These are phyloP conservation scores for Drosophila rhopaloa DNA, from an alignment of 1,140 invertebrate species.

Conservation along the genomic window DNA sequence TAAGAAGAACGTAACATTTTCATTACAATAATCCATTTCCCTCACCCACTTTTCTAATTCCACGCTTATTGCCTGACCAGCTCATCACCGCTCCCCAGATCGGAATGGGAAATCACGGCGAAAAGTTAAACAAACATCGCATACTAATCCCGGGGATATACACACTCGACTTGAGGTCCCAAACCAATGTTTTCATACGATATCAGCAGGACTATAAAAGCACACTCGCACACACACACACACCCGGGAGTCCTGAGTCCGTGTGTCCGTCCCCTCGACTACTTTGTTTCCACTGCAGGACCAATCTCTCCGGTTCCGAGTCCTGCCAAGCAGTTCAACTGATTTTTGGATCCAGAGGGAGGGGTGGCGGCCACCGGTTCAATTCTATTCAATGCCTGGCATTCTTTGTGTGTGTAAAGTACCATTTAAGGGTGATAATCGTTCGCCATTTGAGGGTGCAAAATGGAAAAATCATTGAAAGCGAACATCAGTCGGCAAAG, in stretches of 20 bases:
- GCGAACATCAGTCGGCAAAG: slow-evolving; percentile 50
- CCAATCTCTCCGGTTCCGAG: slow-evolving; percentile 31
- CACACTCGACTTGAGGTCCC: slow-evolving; percentile 37
- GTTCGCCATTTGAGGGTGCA: slow-evolving; percentile 82
- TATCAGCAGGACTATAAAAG: slow-evolving; percentile 67
- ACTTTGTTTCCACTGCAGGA: slow-evolving; percentile 46
- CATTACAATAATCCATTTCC: slow-evolving; percentile 43
- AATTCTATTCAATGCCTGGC: slow-evolving; percentile 77
- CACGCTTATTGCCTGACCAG: slow-evolving; percentile 34
- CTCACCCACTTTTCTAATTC: slow-evolving; percentile 28
- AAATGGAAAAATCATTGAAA: slow-evolving; percentile 82
- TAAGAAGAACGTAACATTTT: slow-evolving; percentile 23
- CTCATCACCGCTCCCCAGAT: slow-evolving; percentile 11
- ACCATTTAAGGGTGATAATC: slow-evolving; percentile 85
- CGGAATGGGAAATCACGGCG: slow-evolving; percentile 42
- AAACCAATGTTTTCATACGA: slow-evolving; percentile 52
- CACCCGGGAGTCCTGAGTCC: not conserved
- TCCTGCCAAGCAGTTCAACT: slow-evolving; percentile 49
- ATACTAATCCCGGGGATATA: slow-evolving; percentile 67
- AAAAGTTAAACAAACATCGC: slow-evolving; percentile 74
- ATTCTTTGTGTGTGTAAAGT: slow-evolving; percentile 84
- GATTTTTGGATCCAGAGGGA: slow-evolving; percentile 14
- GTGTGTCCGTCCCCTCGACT: slow-evolving; percentile 4
- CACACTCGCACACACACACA: slow-evolving; percentile 21
- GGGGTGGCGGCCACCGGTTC: slow-evolving; percentile 49